Evolutionary conservation across 1,140 invertebrate species (phyloP), one percentile per base, ranked within the genome.

Genomic region (Oscheius sp.): DNA sequence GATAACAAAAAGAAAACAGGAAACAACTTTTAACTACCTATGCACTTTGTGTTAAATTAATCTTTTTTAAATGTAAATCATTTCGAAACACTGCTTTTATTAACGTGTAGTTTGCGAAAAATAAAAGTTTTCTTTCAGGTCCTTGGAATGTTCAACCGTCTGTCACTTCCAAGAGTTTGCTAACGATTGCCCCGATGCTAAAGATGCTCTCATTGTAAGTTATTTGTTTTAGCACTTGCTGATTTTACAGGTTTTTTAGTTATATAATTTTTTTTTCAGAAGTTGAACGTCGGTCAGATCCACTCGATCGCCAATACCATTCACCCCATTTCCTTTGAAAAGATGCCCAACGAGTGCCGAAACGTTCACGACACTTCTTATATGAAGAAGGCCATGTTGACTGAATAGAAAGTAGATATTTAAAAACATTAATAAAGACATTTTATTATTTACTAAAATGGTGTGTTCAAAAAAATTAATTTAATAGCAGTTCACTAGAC

Each of bases 141-240:
- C 70, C 26, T 74, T 81, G 32, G 79, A 81, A 65, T 81, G 79
- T 38, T 77, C 79, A 2, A 81, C 79, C 20, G 36, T 81, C 28
- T 81, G 79, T 49, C 83, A 81, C 66, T 82, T 75, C 59, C 76
- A 80, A 15, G 49, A 83, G 70, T 74, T 81, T 46, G 38, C 68
- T 31, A 46, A 75, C 45, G 59, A 62, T n/a, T 81, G 79, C 59
- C 79, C 79, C 35, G 66, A 38, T 42, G 67, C 79, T 28, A 72
- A 73, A 55, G 68, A 82, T 42, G 68, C 74, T 18, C 52, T 83
- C 23, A 59, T 82, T 66, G 79, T 81, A 36, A 62, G 77, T 58
- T 13, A n/a, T 31, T 29, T n/a, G n/a, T n/a, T n/a, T n/a, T n/a
- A n/a, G n/a, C n/a, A n/a, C n/a, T n/a, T n/a, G n/a, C n/a, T n/a